Conservation (phyloP, 2,797 vertebrate species). For the Toxotes lorentzi region DNA sequence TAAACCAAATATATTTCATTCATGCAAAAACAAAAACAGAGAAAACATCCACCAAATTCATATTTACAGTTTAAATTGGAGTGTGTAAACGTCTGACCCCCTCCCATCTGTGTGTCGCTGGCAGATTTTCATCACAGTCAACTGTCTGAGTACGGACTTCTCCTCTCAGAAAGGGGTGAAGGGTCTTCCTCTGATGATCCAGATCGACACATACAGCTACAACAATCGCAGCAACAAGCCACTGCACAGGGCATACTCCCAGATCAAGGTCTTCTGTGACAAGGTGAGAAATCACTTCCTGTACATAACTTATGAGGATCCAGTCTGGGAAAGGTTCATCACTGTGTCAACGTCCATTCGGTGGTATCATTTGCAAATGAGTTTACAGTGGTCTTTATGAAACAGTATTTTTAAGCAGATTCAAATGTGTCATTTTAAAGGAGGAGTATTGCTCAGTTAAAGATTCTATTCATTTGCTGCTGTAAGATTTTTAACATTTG, state of each 20-base stretch:
- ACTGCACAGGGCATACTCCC: conserved; percentile 95
- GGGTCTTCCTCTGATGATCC: conserved; percentile 98
- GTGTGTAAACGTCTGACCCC: neutral
- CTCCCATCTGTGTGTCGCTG: neutral
- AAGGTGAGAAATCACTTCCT: conserved; percentile 87
- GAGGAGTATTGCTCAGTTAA: neutral
- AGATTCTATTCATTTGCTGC: neutral
- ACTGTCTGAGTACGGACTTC: conserved; percentile 98
- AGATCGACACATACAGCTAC: conserved; percentile 99
- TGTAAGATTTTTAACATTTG: neutral
- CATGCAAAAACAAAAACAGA: neutral
- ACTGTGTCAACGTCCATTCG: neutral
- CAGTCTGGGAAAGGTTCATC: neutral
- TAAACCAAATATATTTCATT: neutral
- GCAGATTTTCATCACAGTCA: conserved; percentile 99
- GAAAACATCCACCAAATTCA: no score
- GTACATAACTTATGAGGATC: neutral
- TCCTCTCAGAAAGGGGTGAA: conserved; percentile 99
- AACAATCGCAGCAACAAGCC: conserved; percentile 99
- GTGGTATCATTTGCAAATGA: neutral
- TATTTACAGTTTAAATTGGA: neutral
- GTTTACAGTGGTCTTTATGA: neutral
- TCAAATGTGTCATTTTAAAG: neutral
- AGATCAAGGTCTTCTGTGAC: conserved; percentile 99
- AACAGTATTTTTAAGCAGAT: neutral